These are phyloP conservation scores for Rhopalosiphum maidis DNA, from an alignment of 1,140 invertebrate genomes.

Conservation along the genomic window DNA sequence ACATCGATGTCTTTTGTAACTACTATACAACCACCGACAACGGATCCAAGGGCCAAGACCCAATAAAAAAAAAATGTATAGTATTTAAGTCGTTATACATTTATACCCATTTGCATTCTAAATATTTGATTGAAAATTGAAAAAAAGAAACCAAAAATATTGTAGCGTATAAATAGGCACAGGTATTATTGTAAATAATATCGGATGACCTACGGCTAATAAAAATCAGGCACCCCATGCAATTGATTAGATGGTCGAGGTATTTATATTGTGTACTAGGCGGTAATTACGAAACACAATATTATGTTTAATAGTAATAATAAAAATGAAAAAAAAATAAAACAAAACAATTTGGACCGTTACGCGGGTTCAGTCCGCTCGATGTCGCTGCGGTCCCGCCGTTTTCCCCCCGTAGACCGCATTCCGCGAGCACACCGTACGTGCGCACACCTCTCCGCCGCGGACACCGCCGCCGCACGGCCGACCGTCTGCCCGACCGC, in stretches of 20 bases:
- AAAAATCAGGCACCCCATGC: not conserved
- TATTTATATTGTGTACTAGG: not conserved
- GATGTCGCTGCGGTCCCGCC: constrained; percentile 23
- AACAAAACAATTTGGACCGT: constrained; percentile 65
- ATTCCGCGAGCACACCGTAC: constrained; percentile 53
- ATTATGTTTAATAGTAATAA: not conserved
- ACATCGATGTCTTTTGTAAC: no score
- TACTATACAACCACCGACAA: no score
- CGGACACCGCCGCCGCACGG: not conserved
- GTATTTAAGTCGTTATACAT: no score
- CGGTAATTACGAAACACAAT: not conserved
- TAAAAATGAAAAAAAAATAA: not conserved
- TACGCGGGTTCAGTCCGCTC: constrained; percentile 20
- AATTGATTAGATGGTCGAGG: not conserved
- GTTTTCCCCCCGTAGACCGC: constrained; percentile 23
- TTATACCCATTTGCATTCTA: not conserved
- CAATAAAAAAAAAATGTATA: no score
- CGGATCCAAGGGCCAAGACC: no score
- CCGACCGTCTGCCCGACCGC: constrained; percentile 27
- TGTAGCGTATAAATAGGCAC: not conserved
- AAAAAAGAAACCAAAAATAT: not conserved
- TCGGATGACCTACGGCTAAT: not conserved
- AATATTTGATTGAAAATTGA: not conserved
- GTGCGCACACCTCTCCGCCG: constrained; percentile 10
- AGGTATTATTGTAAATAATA: not conserved